phyloP scores from a whole-genome alignment of 1,140 invertebrate species.

The Aphis gossypii region DNA sequence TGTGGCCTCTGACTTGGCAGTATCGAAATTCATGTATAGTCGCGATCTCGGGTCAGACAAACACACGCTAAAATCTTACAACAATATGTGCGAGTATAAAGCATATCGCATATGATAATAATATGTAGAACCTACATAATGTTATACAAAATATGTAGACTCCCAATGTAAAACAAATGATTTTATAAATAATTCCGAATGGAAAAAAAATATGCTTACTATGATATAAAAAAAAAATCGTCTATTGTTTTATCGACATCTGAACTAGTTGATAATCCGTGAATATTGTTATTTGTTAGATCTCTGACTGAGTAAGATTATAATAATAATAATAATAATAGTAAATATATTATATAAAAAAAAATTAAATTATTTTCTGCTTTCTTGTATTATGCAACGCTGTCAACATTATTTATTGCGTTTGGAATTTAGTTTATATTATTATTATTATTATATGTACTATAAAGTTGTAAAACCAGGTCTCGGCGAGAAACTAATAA shows the following conservation, averaged over 20 bases:
- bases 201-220: background rate
- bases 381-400: background rate
- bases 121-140: background rate
- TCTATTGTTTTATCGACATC: background rate
- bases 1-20: background rate
- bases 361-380: background rate
- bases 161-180: background rate
- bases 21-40: slow-evolving; percentile 32
- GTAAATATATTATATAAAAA: background rate
- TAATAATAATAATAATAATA: background rate
- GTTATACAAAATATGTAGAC: background rate
- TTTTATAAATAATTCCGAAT: background rate
- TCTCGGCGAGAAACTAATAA: slow-evolving; percentile 21
- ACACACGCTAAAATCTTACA: background rate
- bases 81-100: background rate
- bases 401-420: slow-evolving; percentile 16
- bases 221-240: background rate
- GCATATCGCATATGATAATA: background rate
- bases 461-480: slow-evolving; percentile 32
- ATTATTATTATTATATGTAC: background rate
- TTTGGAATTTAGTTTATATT: background rate
- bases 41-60: background rate
- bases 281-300: background rate
- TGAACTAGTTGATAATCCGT: background rate
- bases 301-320: background rate